phyloP scores from a whole-genome alignment of 37 sponge, comb jelly and placozoan species.

The Halisarca cf. caerulea region DNA sequence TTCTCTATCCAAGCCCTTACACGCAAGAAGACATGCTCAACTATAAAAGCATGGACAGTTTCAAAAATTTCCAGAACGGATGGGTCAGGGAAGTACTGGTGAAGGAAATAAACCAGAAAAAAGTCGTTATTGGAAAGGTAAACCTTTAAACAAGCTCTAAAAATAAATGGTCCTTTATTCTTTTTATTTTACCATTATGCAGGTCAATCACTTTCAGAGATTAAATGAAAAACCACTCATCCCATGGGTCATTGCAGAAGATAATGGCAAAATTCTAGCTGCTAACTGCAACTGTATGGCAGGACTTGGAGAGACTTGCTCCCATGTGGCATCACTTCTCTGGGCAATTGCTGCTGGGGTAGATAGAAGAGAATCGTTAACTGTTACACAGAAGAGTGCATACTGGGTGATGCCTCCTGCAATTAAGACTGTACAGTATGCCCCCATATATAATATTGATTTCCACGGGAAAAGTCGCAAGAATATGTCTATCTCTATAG shows the following conservation, averaged over 20 bases:
- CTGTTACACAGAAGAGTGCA: slow-evolving; percentile 46
- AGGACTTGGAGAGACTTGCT: slow-evolving; percentile 71
- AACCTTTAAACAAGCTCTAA: background rate
- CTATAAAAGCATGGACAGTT: slow-evolving; percentile 58
- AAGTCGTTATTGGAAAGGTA: slow-evolving; percentile 58
- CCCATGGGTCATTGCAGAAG: slow-evolving; percentile 46
- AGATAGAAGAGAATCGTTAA: slow-evolving; percentile 35
- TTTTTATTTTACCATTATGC: no score
- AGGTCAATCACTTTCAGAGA: slow-evolving; percentile 52
- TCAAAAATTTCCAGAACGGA: slow-evolving; percentile 47
- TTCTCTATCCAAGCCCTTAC: slow-evolving; percentile 59
- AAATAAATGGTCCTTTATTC: background rate
- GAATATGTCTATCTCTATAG: no score
- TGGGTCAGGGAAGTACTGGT: slow-evolving; percentile 60
- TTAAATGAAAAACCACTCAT: slow-evolving; percentile 53
- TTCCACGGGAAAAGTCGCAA: slow-evolving; percentile 49
- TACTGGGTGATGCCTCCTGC: slow-evolving; percentile 59
- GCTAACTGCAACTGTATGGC: slow-evolving; percentile 85
- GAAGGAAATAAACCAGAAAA: slow-evolving; percentile 22
- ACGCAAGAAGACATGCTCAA: no score
- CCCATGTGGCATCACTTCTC: slow-evolving; percentile 68
- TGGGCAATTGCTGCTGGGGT: slow-evolving; percentile 56
- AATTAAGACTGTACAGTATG: slow-evolving; percentile 44
- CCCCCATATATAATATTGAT: slow-evolving; percentile 39
- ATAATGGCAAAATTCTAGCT: slow-evolving; percentile 51